phyloP scores from a whole-genome alignment of 2,797 vertebrate genomes.

The Monodelphis domestica region DNA sequence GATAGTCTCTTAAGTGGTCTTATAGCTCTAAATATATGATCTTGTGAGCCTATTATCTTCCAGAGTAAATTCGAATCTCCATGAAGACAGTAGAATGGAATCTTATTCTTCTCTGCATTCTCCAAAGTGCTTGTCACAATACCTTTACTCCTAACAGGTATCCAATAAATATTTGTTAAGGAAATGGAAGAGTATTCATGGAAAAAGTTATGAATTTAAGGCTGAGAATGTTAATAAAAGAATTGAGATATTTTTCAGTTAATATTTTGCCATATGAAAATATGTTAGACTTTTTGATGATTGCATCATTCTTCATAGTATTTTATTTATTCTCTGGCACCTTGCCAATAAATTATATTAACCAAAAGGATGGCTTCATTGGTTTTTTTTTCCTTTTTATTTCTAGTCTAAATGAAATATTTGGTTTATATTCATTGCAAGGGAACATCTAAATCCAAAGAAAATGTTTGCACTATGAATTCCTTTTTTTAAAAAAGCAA shows the following conservation, averaged over 20 bases:
- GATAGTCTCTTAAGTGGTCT: background rate
- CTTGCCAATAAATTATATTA: background rate
- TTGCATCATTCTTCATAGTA: background rate
- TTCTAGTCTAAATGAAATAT: background rate
- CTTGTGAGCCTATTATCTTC: background rate
- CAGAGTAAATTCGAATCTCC: background rate
- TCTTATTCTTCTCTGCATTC: background rate
- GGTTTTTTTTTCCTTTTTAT: background rate
- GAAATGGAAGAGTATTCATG: background rate
- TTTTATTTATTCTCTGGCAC: background rate
- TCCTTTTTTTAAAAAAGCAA: background rate
- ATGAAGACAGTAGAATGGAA: background rate
- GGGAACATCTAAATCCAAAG: background rate
- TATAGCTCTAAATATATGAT: background rate
- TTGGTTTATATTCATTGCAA: conserved; percentile 24
- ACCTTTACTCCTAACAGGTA: background rate
- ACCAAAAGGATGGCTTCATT: background rate
- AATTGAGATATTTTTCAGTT: conserved; percentile 23
- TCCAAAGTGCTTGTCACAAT: background rate
- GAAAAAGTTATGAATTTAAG: conserved; percentile 7
- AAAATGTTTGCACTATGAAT: conserved; percentile 17
- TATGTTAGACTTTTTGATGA: conserved; percentile 4
- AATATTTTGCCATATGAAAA: conserved; percentile 37
- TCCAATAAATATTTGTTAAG: background rate
- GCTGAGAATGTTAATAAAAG: background rate